These are phyloP conservation scores for Calameuta pallipes DNA, from an alignment of 2,888 invertebrate genomes.

Conservation along the genomic window DNA sequence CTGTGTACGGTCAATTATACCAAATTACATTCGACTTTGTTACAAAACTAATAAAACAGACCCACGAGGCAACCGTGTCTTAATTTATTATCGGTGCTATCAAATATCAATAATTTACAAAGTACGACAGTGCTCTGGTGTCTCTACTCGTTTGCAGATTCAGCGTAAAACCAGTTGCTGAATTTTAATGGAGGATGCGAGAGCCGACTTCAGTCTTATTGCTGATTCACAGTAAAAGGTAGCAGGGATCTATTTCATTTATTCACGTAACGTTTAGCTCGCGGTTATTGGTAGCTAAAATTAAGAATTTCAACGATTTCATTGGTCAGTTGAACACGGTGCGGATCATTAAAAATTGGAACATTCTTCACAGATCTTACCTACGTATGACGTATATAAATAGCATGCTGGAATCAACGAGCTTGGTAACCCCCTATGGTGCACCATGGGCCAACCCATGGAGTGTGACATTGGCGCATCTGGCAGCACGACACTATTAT, in stretches of 20 bases:
- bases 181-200: constrained; percentile 47
- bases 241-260: background rate
- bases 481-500: constrained; percentile 38
- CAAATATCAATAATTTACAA: background rate
- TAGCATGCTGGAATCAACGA: constrained; percentile 1
- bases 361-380: background rate
- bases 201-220: background rate
- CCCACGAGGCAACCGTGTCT: background rate
- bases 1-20: background rate
- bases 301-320: background rate
- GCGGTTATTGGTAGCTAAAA: background rate
- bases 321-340: background rate
- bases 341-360: background rate
- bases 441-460: constrained; percentile 33
- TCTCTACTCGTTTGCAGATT: constrained; percentile 45
- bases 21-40: background rate
- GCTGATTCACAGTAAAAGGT: background rate
- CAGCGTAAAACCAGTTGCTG: constrained; percentile 55
- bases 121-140: background rate
- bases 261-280: background rate
- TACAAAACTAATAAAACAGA: background rate
- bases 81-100: background rate
- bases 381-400: background rate
- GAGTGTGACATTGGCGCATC: constrained; percentile 58
- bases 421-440: constrained; percentile 25